Evolutionary conservation across 1,140 invertebrate species (phyloP).

Genomic region (Luehdorfia chinensis): DNA sequence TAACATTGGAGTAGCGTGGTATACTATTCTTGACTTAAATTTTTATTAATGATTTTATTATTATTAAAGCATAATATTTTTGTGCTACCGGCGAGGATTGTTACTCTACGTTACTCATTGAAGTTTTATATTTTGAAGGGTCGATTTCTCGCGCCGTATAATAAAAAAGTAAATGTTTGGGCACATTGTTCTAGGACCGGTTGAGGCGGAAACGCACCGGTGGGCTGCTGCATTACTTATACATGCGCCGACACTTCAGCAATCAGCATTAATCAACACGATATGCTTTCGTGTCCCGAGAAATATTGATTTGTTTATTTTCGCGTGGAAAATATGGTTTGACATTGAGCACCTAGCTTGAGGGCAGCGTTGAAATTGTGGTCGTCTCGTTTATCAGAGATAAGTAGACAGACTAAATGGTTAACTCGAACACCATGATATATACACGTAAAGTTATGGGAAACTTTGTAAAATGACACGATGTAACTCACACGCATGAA

Average conservation of each 20-base stretch:
- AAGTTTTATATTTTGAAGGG: no score
- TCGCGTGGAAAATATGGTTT: constrained; percentile 62
- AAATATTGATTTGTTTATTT: constrained; percentile 67
- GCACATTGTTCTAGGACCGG: constrained; percentile 70
- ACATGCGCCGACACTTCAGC: constrained; percentile 70
- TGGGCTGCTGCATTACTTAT: constrained; percentile 68
- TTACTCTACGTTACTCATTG: no score
- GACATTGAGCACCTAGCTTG: constrained; percentile 41
- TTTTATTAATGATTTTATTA: no score
- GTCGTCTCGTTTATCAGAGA: constrained; percentile 37
- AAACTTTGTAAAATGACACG: constrained; percentile 3
- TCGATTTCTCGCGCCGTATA: constrained; percentile 41
- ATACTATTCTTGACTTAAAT: no score
- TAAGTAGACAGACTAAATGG: constrained; percentile 51
- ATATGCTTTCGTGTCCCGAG: constrained; percentile 54
- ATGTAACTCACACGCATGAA: constrained; percentile 9
- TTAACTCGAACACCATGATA: constrained; percentile 40
- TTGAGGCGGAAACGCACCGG: constrained; percentile 57
- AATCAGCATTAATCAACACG: constrained; percentile 73
- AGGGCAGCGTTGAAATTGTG: constrained; percentile 43
- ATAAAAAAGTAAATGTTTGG: constrained; percentile 60
- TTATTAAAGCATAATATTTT: no score
- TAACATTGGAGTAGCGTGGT: no score
- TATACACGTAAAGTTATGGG: constrained; percentile 42
- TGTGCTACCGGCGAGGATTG: no score